phyloP scores from a whole-genome alignment of 2,888 invertebrate genomes.

The Pharmacophagus antenor region DNA sequence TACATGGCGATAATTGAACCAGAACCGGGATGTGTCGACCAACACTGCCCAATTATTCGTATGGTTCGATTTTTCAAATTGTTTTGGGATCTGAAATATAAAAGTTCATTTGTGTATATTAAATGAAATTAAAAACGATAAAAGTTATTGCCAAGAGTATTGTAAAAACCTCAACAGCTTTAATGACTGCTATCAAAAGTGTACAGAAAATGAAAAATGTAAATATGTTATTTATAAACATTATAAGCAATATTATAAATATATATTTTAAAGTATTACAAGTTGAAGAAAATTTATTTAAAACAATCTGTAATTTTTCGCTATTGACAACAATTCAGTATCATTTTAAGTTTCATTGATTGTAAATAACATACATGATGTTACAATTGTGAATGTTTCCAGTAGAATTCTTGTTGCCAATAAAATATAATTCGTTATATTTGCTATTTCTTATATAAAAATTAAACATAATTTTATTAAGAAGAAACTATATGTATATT shows the following conservation, averaged over 20 bases:
- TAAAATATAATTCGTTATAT: too few species aligned
- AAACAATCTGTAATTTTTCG: not conserved
- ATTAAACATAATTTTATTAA: too few species aligned
- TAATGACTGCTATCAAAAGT: not conserved
- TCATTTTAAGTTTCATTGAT: not conserved
- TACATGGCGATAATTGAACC: conserved; percentile 99
- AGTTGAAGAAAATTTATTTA: not conserved
- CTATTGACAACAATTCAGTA: not conserved
- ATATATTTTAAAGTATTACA: not conserved
- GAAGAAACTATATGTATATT: too few species aligned
- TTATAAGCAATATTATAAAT: not conserved
- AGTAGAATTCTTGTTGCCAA: too few species aligned
- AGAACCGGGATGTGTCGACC: conserved; percentile 98
- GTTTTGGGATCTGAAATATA: conserved; percentile 69
- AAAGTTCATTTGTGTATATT: not conserved
- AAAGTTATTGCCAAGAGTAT: not conserved
- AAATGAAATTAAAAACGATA: conserved; percentile 1
- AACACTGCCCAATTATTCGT: conserved; percentile 99
- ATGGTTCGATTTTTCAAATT: conserved; percentile 85
- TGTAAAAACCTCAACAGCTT: conserved; percentile 27
- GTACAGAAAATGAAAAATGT: not conserved
- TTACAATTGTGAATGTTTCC: too few species aligned
- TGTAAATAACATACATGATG: too few species aligned
- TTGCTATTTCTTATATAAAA: too few species aligned
- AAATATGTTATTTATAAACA: conserved; percentile 6